A percentile compares a stretch with the other conserved stretches of the same genome.
Evolutionary conservation across 2,797 vertebrate genomes (phyloP).

Genomic region (Hydrophis major): DNA sequence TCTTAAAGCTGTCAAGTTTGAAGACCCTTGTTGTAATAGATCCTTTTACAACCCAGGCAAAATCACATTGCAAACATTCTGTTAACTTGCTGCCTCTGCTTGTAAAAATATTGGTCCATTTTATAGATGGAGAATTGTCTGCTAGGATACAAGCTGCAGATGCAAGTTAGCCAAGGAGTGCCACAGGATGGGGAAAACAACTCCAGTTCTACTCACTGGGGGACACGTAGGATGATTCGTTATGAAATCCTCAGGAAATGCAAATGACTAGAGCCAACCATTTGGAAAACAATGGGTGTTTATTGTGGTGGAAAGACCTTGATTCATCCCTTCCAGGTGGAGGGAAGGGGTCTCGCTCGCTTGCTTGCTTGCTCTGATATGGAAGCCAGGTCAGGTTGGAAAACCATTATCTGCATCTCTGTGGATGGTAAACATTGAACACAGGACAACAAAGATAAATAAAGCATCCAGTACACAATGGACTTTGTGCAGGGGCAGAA

Average conservation of each 20-base stretch:
- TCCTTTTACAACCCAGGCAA: background rate
- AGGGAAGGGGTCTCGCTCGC: background rate
- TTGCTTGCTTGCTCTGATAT: background rate
- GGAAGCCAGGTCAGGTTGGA: constrained; percentile 18
- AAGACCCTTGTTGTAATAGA: background rate
- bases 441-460: constrained; percentile 23
- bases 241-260: background rate
- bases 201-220: background rate
- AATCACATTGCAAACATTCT: background rate
- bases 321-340: constrained; percentile 2
- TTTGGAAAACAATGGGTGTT: constrained; percentile 14
- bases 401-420: constrained; percentile 25
- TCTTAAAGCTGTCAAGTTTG: no score
- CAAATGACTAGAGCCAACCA: background rate
- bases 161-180: background rate
- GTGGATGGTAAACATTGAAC: background rate
- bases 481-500: constrained; percentile 15
- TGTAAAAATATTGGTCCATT: background rate
- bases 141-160: background rate
- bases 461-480: constrained; percentile 19
- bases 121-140: background rate
- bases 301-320: background rate
- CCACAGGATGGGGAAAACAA: background rate
- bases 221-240: background rate
- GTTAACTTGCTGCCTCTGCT: background rate